Evolutionary conservation across 37 sponge, comb jelly and placozoan genomes (phyloP), one percentile per base, ranked within the genome.

Genomic region (Aplysina aerophoba): DNA sequence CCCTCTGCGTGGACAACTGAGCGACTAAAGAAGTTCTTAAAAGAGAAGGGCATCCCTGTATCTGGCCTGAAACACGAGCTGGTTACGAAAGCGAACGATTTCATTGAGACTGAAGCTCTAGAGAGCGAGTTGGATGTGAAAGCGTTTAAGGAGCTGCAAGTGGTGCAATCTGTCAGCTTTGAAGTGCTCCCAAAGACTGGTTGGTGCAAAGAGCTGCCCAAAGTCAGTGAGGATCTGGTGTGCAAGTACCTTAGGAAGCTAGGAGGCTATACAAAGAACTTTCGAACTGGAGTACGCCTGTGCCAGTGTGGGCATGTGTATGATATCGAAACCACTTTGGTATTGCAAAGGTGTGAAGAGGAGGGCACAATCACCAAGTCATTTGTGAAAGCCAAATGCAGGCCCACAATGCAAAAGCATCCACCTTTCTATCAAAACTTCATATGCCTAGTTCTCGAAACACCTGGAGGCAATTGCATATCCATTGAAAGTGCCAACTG

Each of bases 381-480:
- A 12, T 67, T 59, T 53, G 73, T 68, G 22, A 67, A 69, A 24
- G 84, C 84, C 22, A 84, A 84, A 55, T 84, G 84, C 57, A n/a
- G 84, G 54, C 84, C 71, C n/a, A 84, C 84, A 20, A 84, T 84
- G 84, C 22, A 73, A 16, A 84, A 37, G 73, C 44, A 56, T 53
- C 84, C 84, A 25, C 72, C 72, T 22, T 84, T 71, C 56, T 82
- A 82, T n/a, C n/a, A n/a, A n/a, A n/a, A n/a, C n/a, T n/a, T n/a
- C n/a, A n/a, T n/a, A n/a, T n/a, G n/a, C n/a, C 59, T 19, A 58
- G 59, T 19, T 19, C 59, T 19, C 59, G 19, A 20, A 58, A 15
- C 59, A 19, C 17, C 19, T 20, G 39, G 74, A 11, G 74, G 40
- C 6, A 73, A 38, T 33, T 73, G 35, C 20, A n/a, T n/a, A n/a